These are phyloP conservation scores for Lordiphosa fenestrarum DNA, from an alignment of 2,888 invertebrate species.

Conservation along the genomic window DNA sequence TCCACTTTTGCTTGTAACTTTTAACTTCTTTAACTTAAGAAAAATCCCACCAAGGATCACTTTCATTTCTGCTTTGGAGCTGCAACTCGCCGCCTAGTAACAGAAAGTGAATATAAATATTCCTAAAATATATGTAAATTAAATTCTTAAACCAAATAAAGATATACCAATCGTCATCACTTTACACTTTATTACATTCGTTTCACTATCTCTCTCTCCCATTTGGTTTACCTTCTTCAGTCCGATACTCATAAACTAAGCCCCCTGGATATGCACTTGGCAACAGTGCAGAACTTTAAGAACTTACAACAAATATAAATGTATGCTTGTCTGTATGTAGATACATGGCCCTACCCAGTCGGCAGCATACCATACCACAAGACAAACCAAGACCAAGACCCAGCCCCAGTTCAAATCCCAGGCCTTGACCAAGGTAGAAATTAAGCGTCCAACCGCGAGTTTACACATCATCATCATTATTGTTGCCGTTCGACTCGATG, in stretches of 20 bases:
- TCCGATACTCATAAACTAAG: constrained; percentile 39
- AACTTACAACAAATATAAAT: constrained; percentile 34
- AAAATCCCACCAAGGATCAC: no score
- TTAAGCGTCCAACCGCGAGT: constrained; percentile 73
- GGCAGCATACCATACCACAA: constrained; percentile 1
- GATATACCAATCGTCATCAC: constrained; percentile 16
- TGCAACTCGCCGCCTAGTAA: no score
- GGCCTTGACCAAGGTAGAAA: constrained; percentile 67
- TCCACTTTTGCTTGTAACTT: no score
- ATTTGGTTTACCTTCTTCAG: constrained; percentile 11
- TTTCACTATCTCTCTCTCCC: constrained; percentile 31
- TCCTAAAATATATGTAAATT: neutral
- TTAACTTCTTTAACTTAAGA: no score
- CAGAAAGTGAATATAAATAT: neutral
- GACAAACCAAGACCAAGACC: constrained; percentile 8
- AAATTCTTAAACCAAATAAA: neutral
- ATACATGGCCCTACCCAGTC: constrained; percentile 24
- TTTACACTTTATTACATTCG: constrained; percentile 33
- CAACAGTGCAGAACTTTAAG: constrained; percentile 33
- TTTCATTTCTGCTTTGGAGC: no score
- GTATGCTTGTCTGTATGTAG: constrained; percentile 23
- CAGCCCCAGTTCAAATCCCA: constrained; percentile 24
- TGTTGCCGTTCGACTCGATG: constrained; percentile 42
- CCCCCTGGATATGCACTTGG: constrained; percentile 39
- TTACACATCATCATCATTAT: constrained; percentile 75